phyloP scores from a whole-genome alignment of 2,113 vertebrate genomes.

The Jacana jacana region DNA sequence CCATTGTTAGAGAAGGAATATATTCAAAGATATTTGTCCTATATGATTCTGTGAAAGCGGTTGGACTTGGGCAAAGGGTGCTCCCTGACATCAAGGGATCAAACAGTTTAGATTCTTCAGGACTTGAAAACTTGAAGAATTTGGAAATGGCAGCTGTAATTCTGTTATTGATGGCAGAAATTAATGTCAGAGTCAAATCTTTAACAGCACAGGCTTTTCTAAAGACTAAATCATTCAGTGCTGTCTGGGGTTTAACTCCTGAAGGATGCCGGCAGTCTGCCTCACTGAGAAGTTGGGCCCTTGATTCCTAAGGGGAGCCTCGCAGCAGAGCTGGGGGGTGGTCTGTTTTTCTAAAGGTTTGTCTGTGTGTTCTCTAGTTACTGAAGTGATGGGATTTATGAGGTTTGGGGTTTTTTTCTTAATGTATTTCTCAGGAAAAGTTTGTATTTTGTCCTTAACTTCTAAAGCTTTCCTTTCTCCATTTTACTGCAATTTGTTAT shows the following conservation, averaged over 20 bases:
- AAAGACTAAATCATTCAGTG: background rate
- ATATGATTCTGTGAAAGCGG: background rate
- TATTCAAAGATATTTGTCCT: background rate
- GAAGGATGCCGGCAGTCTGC: background rate
- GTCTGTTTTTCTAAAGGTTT: background rate
- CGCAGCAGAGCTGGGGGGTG: background rate
- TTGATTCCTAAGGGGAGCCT: background rate
- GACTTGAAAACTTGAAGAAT: background rate
- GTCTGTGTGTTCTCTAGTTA: background rate
- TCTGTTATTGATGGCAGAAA: background rate
- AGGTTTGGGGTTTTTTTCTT: background rate
- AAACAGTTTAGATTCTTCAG: background rate
- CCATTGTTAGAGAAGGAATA: background rate
- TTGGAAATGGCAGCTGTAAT: background rate
- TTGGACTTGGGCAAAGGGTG: background rate
- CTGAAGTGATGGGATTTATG: background rate
- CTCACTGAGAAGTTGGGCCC: background rate
- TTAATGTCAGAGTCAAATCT: background rate
- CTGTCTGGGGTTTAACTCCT: background rate
- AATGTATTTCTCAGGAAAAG: background rate
- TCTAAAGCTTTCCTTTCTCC: background rate
- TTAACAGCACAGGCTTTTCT: background rate
- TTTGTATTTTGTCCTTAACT: background rate
- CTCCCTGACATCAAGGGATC: background rate
- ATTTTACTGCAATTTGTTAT: background rate